Base-by-base conservation (phyloP, 2,888 invertebrate species). In the Ormyrus nitidulus region DNA sequence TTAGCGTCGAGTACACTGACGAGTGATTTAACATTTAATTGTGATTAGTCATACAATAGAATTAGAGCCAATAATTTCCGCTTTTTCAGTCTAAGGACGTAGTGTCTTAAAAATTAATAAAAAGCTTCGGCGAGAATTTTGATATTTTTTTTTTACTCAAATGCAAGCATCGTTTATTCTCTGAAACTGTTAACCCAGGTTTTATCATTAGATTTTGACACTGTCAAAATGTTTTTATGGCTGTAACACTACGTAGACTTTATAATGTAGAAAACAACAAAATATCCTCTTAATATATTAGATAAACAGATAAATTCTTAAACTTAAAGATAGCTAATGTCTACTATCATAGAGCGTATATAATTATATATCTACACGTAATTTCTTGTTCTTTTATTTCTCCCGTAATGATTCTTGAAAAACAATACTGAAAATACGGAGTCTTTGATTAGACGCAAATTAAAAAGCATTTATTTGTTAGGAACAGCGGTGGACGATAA, bases 171-270 rank as follows among this genome's bases (percentile, higher is more conserved):
- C 13, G 11, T 34, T 56, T 54, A 51, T 13, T 11, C 11, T 51
- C 51, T 59, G 7, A 74, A 61, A 64, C n/a, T 51, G 46, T 74
- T 9, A 70, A 64, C 10, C 54, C 19, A 69, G 59, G 13, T 11
- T 11, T 75, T 68, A 61, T 58, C 13, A 48, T 66, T 53, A 76
- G 54, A 76, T 77, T 82, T 83, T 82, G 72, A 83, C 70, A 83
- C 74, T 84, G 85, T 85, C 84, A 85, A 83, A 83, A 77, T 81
- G 11, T 58, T 64, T 70, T 7, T 69, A 81, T 84, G 81, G 79
- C 68, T 84, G 83, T 84, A 89, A 90, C 89, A 84, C 87, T 87
- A 87, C 86, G 87, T 89, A 90, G 86, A 90, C 87, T 90, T 88
- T 88, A 86, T 86, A 88, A 85, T 86, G 85, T 86, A 86, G 80